Evolutionary conservation across 2,797 vertebrate genomes (phyloP), one percentile per base, ranked within the genome.

Genomic region (Taeniopygia guttata): DNA sequence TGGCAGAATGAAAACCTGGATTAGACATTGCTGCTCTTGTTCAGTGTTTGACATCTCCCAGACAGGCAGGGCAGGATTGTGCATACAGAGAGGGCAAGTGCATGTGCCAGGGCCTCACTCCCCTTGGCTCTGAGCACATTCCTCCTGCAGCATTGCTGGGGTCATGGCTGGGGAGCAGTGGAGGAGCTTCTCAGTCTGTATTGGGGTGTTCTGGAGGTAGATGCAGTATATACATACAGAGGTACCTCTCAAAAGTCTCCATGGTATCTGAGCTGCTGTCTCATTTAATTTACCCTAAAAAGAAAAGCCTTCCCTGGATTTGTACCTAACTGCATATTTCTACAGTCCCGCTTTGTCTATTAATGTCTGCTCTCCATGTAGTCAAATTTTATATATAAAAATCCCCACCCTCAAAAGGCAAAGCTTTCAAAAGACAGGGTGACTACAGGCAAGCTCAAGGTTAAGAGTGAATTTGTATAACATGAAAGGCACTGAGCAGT

Each of bases 71-170:
- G 22, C 69, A 80, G 36, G n/a, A 32, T 1, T 9, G 1, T 48
- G n/a, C 0, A 0, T 9, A 2, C 15, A 38, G 36, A 0, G 1
- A 8, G 14, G 48, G 8, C 29, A 23, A 45, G 54, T 3, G 22
- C 36, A 7, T 70, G 56, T 38, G 22, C 18, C 34, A 52, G 54
- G 21, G n/a, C 21, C 38, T 46, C 7, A 1, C 3, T 9, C 2
- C 14, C 26, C 52, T 10, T 2, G 8, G 46, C 40, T 52, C 42
- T 3, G 19, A 69, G 22, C 48, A 21, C 0, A 0, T 18, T 81
- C 8, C 30, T 81, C 40, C 38, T 16, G 1, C 0, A 0, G 40
- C 70, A 20, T 3, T 4, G 7, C 42, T 1, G 1, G 42, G 11
- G 22, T 7, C 51, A 48, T 2, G 9, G 1, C 3, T 19, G 34